These are phyloP conservation scores for Pseudomyrmex concolor DNA, from an alignment of 1,140 invertebrate species.

Conservation along the genomic window DNA sequence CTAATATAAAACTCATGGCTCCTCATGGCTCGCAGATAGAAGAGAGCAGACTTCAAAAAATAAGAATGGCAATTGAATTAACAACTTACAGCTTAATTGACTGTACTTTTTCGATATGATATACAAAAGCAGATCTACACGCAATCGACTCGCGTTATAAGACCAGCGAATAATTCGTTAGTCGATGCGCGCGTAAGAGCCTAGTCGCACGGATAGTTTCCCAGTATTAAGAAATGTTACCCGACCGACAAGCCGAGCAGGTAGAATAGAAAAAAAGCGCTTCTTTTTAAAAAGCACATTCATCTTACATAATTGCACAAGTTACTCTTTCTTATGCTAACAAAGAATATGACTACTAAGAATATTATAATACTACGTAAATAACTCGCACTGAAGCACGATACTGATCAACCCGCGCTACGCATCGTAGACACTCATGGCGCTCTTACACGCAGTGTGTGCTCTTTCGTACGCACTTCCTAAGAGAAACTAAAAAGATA, in stretches of 20 bases:
- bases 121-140: conserved; percentile 16
- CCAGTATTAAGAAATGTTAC: conserved; percentile 74
- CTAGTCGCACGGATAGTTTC: conserved; percentile 65
- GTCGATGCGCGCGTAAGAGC: conserved; percentile 50
- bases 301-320: conserved; percentile 39
- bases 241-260: conserved; percentile 19
- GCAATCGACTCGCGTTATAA: conserved; percentile 9
- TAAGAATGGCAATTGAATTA: neutral
- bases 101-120: conserved; percentile 2
- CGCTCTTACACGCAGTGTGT: neutral
- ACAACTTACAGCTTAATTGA: conserved; percentile 4
- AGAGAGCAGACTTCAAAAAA: neutral
- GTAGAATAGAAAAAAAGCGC: conserved; percentile 5
- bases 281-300: conserved; percentile 39
- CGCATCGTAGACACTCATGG: conserved; percentile 27
- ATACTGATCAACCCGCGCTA: conserved; percentile 47
- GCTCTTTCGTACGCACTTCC: neutral
- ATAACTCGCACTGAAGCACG: neutral
- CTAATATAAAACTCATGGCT: neutral
- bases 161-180: conserved; percentile 42
- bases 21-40: neutral
- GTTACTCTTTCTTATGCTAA: conserved; percentile 36
- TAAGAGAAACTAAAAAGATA: conserved; percentile 45
- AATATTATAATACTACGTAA: no score
- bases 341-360: conserved; percentile 30